Conservation (phyloP, 2,797 vertebrate species). For the Myoxocephalus aenaeus region DNA sequence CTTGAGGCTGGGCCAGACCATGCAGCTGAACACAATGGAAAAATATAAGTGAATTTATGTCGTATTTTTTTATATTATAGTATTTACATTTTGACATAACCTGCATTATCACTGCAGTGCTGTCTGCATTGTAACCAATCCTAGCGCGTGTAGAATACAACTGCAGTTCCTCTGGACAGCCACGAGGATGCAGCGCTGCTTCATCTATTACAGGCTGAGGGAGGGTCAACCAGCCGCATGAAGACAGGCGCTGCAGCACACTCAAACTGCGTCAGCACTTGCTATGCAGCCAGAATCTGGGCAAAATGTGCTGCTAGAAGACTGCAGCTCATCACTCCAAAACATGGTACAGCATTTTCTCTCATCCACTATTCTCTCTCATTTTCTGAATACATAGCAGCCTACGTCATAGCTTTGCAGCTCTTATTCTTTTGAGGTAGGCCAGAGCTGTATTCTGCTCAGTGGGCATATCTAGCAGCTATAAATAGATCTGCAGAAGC, state of each 20-base stretch:
- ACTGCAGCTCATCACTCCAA: slow-evolving; percentile 73
- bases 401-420: slow-evolving; percentile 63
- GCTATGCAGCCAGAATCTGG: slow-evolving; percentile 83
- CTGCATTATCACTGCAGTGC: slow-evolving; percentile 42
- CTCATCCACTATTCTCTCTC: slow-evolving; percentile 41
- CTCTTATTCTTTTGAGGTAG: slow-evolving; percentile 58
- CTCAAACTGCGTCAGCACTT: slow-evolving; percentile 85
- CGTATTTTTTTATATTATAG: neutral
- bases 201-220: slow-evolving; percentile 66
- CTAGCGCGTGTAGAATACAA: slow-evolving; percentile 7
- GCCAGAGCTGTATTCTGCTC: slow-evolving; percentile 76
- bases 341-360: slow-evolving; percentile 57
- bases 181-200: slow-evolving; percentile 79
- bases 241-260: slow-evolving; percentile 83
- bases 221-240: slow-evolving; percentile 82
- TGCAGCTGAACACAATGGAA: slow-evolving; percentile 67
- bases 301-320: slow-evolving; percentile 74
- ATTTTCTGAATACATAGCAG: slow-evolving; percentile 55
- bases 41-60: neutral
- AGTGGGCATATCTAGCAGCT: slow-evolving; percentile 76
- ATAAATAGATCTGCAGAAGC: slow-evolving; percentile 80
- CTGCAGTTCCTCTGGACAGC: slow-evolving; percentile 59
- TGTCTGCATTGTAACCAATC: slow-evolving; percentile 3
- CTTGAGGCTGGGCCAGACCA: slow-evolving; percentile 71
- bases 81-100: neutral